Base-by-base conservation (phyloP, 1,140 invertebrate genomes). In the Littorina saxatilis region DNA sequence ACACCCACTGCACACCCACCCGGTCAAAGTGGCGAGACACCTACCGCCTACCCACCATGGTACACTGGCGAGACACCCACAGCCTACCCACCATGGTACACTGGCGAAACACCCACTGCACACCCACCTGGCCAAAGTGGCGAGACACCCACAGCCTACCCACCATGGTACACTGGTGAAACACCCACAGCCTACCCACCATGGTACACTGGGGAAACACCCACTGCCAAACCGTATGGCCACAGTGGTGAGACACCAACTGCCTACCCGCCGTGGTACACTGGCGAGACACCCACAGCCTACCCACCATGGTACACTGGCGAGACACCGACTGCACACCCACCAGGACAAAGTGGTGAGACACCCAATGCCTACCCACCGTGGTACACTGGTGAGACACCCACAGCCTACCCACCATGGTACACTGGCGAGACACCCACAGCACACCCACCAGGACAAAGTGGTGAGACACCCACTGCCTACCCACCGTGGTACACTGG, bases 31-130 rank as follows among this genome's bases (percentile, higher is more conserved):
- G 68, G 68, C 27, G 68, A 70, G 17, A 70, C 68, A 70, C 68
- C 68, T 17, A 43, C 68, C 23, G 68, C 68, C 2, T 70, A 70
- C 68, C 68, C 68, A 40, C 68, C 68, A 3, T 9, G 37, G 7
- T 70, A 70, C 37, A 70, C 68, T 43, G 68, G 37, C 17, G 58
- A 63, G 2, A 13, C 39, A 39, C 39, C 68, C 35, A 70, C 37
- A n/a, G 35, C 68, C 39, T 70, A 43, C 4, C 81, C 80, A 68
- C 50, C 79, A 27, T 1, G n/a, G 37, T 68, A 47, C 7, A 17
- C 61, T 35, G 79, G 79, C 32, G 78, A 66, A 27, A 58, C 58
- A 72, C 83, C 75, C 32, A 81, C 77, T 37, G 37, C 81, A 27
- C 29, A 37, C 43, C 43, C 43, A 17, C 43, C 43, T 9, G 29